Base-by-base conservation (phyloP, 2,888 invertebrate species). In the Oxytorus armatus region DNA sequence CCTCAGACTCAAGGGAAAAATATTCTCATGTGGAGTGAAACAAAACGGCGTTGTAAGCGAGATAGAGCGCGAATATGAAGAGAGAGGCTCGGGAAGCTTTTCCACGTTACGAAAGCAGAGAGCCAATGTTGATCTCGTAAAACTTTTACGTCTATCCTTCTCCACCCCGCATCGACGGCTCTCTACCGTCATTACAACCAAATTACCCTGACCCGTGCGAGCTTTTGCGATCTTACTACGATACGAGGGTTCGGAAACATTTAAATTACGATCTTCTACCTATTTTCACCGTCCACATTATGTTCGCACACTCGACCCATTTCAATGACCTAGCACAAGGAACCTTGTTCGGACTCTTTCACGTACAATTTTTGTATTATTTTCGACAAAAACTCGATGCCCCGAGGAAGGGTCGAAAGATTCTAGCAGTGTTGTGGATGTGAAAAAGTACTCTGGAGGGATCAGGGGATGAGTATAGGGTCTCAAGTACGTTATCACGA, bases 221-320 rank as follows among this genome's bases (percentile, higher is more conserved):
- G 59, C 42, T 68, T 68, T 77, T 36, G 29, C 44, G 59, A 49
- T 29, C 53, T 79, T 39, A 11, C 33, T 18, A 16, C 10, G 16
- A 49, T n/a, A 59, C 57, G 33, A 16, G 51, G 18, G 10, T 23
- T 42, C 42, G 8, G 42, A 65, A 72, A 78, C 84, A 85, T 86
- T 85, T 81, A 85, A 86, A 86, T 86, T 84, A 82, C 85, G 79
- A 85, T 79, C 70, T 70, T 53, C 65, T 39, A 51, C 55, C 72
- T 63, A 68, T 76, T 79, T 72, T 70, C 66, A 68, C 51, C 68
- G 29, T 68, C 66, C n/a, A 55, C 39, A 16, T 23, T 3, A 44
- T 3, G 18, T 33, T 18, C 49, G 42, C 68, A 51, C 59, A 29
- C 25, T 51, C 42, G 5, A n/a, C 29, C 39, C 57, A 7, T 63